phyloP scores from a whole-genome alignment of 2,888 invertebrate species.

The Noctua fimbriata region DNA sequence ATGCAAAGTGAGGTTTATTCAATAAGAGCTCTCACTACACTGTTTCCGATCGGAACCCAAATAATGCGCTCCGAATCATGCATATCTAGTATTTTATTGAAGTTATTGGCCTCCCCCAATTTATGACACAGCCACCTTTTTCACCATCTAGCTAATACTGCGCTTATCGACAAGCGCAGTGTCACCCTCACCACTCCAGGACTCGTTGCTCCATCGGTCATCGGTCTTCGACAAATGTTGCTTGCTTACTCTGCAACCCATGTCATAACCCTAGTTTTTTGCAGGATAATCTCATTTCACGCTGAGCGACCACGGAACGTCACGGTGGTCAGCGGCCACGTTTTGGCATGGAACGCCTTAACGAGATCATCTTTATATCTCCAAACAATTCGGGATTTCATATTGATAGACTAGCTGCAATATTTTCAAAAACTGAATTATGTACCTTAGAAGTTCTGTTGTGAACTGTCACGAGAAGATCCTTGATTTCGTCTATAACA shows the following conservation, averaged over 20 bases:
- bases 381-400: neutral
- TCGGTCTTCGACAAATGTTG: neutral
- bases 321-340: neutral
- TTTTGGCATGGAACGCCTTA: neutral
- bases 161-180: neutral
- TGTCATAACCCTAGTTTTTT: neutral
- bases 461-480: neutral
- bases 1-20: too few relatives aligned
- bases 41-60: too few relatives aligned
- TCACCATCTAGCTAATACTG: neutral
- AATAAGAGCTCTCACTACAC: too few relatives aligned
- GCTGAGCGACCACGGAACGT: neutral
- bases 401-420: neutral
- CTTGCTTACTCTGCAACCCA: neutral
- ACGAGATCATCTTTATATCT: neutral
- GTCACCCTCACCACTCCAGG: neutral
- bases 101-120: too few relatives aligned
- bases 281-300: neutral
- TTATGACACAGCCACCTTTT: neutral
- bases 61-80: too few relatives aligned
- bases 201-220: neutral
- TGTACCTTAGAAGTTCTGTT: neutral
- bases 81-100: too few relatives aligned
- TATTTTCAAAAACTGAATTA: neutral
- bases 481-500: neutral